Conservation (phyloP, 2,888 invertebrate species). For the Amphiduros pacificus region DNA sequence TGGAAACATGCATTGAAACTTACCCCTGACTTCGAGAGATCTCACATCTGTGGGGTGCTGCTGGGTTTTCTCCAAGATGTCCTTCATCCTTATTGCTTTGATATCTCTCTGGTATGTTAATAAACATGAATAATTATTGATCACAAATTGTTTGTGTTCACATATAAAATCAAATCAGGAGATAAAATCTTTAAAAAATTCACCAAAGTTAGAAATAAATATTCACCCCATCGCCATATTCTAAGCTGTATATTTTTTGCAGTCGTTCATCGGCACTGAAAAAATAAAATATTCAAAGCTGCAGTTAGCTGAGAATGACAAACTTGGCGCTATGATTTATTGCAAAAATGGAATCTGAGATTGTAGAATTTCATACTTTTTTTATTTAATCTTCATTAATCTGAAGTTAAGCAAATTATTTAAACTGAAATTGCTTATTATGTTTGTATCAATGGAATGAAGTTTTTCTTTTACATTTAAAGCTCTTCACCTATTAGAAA, state of each 20-base stretch:
- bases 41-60: conserved; percentile 71
- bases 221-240: conserved; percentile 68
- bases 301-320: no score
- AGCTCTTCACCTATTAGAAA: no score
- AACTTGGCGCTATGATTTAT: no score
- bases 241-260: conserved; percentile 72
- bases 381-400: no score
- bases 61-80: conserved; percentile 68
- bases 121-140: neutral
- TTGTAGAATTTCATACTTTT: no score
- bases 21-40: conserved; percentile 76
- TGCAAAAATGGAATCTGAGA: no score
- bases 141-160: no score
- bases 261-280: conserved; percentile 74
- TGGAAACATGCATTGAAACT: conserved; percentile 36
- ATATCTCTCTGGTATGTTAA: conserved; percentile 33
- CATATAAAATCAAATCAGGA: no score
- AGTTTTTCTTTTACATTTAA: no score
- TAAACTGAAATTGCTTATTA: neutral
- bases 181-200: no score
- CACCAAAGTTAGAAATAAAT: neutral
- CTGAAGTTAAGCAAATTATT: no score
- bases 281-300: conserved; percentile 37
- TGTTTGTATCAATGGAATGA: no score
- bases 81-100: conserved; percentile 41